These are phyloP conservation scores for Amazona vittata DNA, from an alignment of 2,113 vertebrate genomes.

Conservation along the genomic window DNA sequence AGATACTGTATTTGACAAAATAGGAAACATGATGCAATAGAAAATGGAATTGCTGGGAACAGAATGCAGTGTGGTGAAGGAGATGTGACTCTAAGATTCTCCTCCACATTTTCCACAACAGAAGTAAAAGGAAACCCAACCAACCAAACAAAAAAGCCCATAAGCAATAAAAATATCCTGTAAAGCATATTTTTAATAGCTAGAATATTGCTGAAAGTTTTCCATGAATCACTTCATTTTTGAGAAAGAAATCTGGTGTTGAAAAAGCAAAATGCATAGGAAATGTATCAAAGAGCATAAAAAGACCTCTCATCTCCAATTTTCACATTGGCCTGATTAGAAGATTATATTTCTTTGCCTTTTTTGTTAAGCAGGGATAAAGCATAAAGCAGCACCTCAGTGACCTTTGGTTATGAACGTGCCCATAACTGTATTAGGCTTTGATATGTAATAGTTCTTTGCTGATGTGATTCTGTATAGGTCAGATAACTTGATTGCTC, in stretches of 20 bases:
- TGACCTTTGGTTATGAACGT: not conserved
- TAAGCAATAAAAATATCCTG: not conserved
- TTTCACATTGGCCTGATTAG: not conserved
- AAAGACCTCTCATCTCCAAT: not conserved
- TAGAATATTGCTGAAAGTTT: not conserved
- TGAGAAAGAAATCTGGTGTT: not conserved
- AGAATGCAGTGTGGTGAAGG: not conserved
- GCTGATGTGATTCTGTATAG: not conserved
- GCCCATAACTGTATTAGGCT: not conserved
- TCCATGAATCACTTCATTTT: not conserved
- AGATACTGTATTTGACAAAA: not conserved
- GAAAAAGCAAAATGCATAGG: not conserved
- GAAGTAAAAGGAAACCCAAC: not conserved
- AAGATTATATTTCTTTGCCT: not conserved
- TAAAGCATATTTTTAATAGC: not conserved
- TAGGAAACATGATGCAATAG: not conserved
- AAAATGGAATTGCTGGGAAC: not conserved
- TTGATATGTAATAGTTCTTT: not conserved
- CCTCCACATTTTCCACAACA: not conserved
- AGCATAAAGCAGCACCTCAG: not conserved
- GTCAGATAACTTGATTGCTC: not conserved
- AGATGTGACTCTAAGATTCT: not conserved
- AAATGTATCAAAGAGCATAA: not conserved
- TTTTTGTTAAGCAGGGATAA: not conserved
- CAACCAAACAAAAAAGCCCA: not conserved